Conservation (phyloP, 2,888 invertebrate species). For the Matsumyia berberina region DNA sequence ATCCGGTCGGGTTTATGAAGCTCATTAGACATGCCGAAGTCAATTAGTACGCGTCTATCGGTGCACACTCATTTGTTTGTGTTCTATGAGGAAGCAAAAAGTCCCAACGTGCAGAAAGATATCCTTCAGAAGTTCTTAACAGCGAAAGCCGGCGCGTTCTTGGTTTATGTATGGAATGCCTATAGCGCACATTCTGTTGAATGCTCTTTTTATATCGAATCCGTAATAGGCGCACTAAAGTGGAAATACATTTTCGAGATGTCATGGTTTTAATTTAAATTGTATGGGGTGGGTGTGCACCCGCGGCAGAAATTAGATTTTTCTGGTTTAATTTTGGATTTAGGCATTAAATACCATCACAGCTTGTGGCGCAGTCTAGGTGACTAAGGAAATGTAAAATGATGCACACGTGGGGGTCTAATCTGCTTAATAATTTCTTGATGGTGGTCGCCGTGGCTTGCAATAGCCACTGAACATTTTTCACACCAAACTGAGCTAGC, state of each 20-base stretch:
- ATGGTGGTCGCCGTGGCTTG: too few species aligned
- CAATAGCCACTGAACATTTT: too few species aligned
- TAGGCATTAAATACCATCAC: neutral
- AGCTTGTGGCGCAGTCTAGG: neutral
- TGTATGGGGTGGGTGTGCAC: too few species aligned
- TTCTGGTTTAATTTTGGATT: slow-evolving; percentile 1
- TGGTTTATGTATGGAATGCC: neutral
- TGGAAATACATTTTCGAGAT: neutral
- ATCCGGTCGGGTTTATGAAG: slow-evolving; percentile 25
- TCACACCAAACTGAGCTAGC: too few species aligned
- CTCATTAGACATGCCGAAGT: slow-evolving; percentile 26
- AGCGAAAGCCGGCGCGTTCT: neutral
- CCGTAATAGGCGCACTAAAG: neutral
- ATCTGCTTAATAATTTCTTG: too few species aligned
- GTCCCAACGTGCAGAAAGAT: slow-evolving; percentile 1
- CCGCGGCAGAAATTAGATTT: neutral
- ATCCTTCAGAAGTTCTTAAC: slow-evolving; percentile 17
- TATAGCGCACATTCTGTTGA: neutral
- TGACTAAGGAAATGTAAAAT: too few species aligned
- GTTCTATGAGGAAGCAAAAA: neutral
- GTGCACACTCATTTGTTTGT: slow-evolving; percentile 12
- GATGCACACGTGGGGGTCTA: too few species aligned
- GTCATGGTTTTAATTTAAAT: neutral
- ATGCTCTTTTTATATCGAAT: neutral
- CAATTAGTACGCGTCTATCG: slow-evolving; percentile 29